Base-by-base conservation (phyloP, 2,113 vertebrate genomes). In the Danionella cerebrum region DNA sequence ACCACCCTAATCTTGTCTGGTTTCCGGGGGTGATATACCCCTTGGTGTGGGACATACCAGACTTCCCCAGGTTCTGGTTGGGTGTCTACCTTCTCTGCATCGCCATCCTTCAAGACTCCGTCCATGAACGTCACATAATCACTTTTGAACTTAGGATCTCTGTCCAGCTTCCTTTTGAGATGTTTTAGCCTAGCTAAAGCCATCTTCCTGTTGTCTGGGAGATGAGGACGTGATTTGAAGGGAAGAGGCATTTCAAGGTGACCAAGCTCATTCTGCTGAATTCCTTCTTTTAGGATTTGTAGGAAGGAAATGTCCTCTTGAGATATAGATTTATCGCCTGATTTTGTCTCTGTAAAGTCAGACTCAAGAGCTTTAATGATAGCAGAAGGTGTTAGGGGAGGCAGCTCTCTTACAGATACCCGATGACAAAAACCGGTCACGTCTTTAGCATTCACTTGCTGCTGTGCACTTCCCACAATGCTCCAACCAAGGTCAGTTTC, bases 401-500 rank as follows among this genome's bases (percentile, higher is more conserved):
- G 53, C 16, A 76, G 24, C 42, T 73, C 42, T 18, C 21, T 74
- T 13, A 76, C 65, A 11, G 51, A 58, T 36, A 70, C 35, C 6
- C 27, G 16, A 44, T 70, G 48, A 13, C 68, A 64, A 13, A 55
- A 22, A 21, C 51, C 51, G 3, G 21, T 42, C 33, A 57, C 18
- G 33, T 66, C 60, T n/a, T n/a, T n/a, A 6, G 9, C 29, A 21
- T 42, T 47, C 5, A 8, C 27, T 35, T n/a, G 0, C 24, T 53
- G 58, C 50, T 58, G 27, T 24, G 41, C 14, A 19, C 27, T 25
- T 12, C 65, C 65, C 2, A 76, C 42, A 12, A 75, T 51, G 27
- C 62, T 72, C 62, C 73, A 75, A 14, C 51, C 66, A 5, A 74
- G 36, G 27, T 74, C 72, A 36, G 73, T 66, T 27, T 67, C 52